Evolutionary conservation across 2,888 invertebrate species (phyloP), one percentile per base, ranked within the genome.

Genomic region (Ctena decussata): DNA sequence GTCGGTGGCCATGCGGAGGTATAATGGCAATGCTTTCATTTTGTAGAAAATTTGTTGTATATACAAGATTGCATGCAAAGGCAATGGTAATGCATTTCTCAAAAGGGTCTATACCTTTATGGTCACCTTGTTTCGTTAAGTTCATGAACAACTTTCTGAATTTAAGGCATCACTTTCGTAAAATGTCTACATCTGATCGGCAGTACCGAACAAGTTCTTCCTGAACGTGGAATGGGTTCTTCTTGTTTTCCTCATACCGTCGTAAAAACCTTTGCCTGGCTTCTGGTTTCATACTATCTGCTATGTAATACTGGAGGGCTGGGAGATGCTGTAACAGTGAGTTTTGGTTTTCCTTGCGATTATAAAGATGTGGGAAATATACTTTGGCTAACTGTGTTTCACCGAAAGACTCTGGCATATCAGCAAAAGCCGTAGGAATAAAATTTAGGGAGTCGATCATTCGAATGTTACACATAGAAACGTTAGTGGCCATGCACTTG

Each of bases 371-470:
- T 11, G 84, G 82, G 46, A 87, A 87, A 35, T 82, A 78, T 2
- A 80, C 82, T 69, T 87, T 87, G 8, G 77, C 53, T 24, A 87
- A 27, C 65, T 85, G 80, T 12, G 73, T 49, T 15, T 73, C 49
- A 11, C 80, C 80, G 78, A 84, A 82, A 24, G 79, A 30, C 49
- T 75, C 70, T 8, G 82, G 84, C 41, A 88, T 46, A 18, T 85
- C 69, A 3, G 80, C 72, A 1, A 88, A 65, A 39, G 85, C 71
- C 84, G 84, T 82, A 0, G 88, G 80, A 8, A 88, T 60, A 30
- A 85, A 80, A 75, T 83, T 87, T 0, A 82, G 18, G 1, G 89
- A 85, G 41, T 89, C 89, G 21, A 84, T 84, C 15, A 84, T 24
- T 0, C 73, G 5, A 69, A 84, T 81, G 11, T 82, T 79, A 49